These are phyloP conservation scores for Scytalopus superciliaris DNA, from an alignment of 2,113 vertebrate species.

Conservation along the genomic window DNA sequence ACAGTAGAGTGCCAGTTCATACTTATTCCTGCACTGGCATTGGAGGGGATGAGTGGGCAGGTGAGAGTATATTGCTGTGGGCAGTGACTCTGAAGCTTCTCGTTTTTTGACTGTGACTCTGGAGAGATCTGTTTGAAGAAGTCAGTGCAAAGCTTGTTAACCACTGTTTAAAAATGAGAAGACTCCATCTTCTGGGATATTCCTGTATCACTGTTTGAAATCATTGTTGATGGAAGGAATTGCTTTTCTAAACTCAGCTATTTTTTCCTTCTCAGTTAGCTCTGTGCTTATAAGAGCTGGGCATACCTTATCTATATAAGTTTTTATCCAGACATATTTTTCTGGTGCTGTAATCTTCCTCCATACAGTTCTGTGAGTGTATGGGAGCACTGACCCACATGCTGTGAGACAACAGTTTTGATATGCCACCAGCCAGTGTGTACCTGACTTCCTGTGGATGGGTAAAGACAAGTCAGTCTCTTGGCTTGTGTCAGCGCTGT, in stretches of 20 bases:
- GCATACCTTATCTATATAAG: slow-evolving; percentile 19
- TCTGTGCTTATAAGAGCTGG: background rate
- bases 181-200: background rate
- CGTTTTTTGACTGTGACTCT: background rate
- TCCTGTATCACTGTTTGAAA: background rate
- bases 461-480: background rate
- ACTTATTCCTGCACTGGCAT: background rate
- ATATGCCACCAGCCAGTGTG: background rate
- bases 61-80: background rate
- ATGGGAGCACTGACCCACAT: background rate
- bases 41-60: background rate
- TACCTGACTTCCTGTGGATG: background rate
- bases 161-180: background rate
- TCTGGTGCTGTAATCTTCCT: slow-evolving; percentile 39
- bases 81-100: background rate
- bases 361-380: background rate
- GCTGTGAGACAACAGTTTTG: background rate
- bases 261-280: background rate
- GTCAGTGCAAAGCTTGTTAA: background rate
- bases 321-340: slow-evolving; percentile 55
- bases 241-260: background rate
- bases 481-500: background rate
- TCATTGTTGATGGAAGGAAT: background rate
- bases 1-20: background rate
- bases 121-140: background rate